Percentiles rank a stretch among this genome's conserved stretches.
phyloP scores from a whole-genome alignment of 2,888 invertebrate genomes.

The Netelia inedita region DNA sequence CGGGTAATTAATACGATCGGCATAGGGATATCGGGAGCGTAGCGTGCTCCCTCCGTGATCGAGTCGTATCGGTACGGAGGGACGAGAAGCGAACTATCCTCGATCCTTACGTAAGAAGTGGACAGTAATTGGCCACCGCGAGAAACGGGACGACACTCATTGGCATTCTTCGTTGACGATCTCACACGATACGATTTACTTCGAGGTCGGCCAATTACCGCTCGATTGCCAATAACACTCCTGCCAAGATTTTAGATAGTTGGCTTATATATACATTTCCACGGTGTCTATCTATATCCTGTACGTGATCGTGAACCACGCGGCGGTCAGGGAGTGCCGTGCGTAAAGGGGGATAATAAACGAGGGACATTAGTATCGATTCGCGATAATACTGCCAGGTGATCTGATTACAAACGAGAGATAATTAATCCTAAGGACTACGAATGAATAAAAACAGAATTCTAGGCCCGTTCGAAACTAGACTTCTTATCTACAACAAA shows the following conservation, averaged over 20 bases:
- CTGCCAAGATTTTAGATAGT: constrained; percentile 29
- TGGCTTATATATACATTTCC: constrained; percentile 6
- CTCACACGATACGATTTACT: background rate
- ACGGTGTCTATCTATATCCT: constrained; percentile 32
- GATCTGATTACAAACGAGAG: constrained; percentile 70
- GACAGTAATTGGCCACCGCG: constrained; percentile 26
- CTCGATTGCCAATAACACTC: constrained; percentile 3
- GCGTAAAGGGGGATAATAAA: constrained; percentile 64
- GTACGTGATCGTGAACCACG: constrained; percentile 36
- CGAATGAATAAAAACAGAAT: constrained; percentile 1
- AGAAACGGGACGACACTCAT: background rate
- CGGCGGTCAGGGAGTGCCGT: constrained; percentile 24
- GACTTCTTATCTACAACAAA: too few relatives aligned
- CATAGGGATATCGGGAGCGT: constrained; percentile 43
- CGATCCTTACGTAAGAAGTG: constrained; percentile 3
- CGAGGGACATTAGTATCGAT: constrained; percentile 69
- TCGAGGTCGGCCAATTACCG: background rate
- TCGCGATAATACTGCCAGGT: constrained; percentile 64
- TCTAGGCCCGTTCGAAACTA: background rate
- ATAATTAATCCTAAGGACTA: constrained; percentile 64
- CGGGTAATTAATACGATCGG: constrained; percentile 75
- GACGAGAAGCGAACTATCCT: constrained; percentile 37
- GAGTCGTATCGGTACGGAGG: constrained; percentile 40
- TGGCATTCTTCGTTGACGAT: constrained; percentile 1
- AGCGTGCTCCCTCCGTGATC: background rate